These are phyloP conservation scores for Podarcis muralis DNA, from an alignment of 2,113 vertebrate species.

Conservation along the genomic window DNA sequence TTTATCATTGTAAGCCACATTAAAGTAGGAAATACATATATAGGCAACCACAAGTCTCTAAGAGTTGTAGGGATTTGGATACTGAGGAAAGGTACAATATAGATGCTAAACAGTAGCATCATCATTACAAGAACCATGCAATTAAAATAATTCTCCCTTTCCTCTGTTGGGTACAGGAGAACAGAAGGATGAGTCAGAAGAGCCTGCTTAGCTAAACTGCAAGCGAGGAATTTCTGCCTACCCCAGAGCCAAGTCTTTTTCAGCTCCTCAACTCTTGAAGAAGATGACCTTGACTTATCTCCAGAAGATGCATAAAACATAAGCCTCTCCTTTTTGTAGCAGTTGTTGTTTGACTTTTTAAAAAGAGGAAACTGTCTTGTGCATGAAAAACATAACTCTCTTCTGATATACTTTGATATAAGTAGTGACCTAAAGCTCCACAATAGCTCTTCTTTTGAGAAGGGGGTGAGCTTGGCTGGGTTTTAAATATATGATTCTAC, in stretches of 20 bases:
- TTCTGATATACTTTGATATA: conserved; percentile 44
- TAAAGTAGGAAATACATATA: no score
- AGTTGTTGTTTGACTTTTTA: not conserved
- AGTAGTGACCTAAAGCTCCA: conserved; percentile 51
- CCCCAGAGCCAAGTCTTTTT: conserved; percentile 27
- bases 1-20: no score
- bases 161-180: not conserved
- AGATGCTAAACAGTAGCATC: not conserved
- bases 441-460: conserved; percentile 24
- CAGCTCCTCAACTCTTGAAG: conserved; percentile 44
- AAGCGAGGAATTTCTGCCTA: conserved; percentile 28
- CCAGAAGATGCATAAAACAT: conserved; percentile 58
- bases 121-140: not conserved
- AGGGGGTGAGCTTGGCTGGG: not conserved
- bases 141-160: not conserved
- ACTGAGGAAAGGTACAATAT: not conserved
- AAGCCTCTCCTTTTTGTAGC: conserved; percentile 28
- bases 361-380: conserved; percentile 23
- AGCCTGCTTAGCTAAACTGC: conserved; percentile 6
- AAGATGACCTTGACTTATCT: conserved; percentile 39
- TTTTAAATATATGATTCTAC: conserved; percentile 41
- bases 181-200: not conserved
- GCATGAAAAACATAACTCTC: conserved; percentile 40
- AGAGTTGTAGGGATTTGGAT: not conserved
- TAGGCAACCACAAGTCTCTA: not conserved